Evolutionary conservation across 2,113 vertebrate genomes (phyloP).

Genomic region (Rhynchomys soricoides): DNA sequence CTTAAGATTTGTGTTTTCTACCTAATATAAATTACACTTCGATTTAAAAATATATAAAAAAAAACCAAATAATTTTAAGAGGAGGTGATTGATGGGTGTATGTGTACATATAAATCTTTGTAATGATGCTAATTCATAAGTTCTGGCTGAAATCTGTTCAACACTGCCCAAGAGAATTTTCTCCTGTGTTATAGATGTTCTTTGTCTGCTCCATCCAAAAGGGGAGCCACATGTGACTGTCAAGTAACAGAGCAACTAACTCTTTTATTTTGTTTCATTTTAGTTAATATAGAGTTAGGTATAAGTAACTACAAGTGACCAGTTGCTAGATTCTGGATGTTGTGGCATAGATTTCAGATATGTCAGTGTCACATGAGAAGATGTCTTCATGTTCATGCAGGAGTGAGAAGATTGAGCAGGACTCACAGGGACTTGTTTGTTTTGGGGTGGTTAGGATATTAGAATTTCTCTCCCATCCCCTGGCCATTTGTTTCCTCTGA

Average conservation of each 20-base stretch:
- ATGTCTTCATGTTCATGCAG: not conserved
- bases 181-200: not conserved
- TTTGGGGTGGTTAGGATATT: not conserved
- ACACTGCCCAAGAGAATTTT: conserved; percentile 3
- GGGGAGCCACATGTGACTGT: not conserved
- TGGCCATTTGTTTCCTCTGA: not conserved
- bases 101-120: conserved; percentile 34
- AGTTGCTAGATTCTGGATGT: not conserved
- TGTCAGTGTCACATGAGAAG: not conserved
- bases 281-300: conserved; percentile 13
- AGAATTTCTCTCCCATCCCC: not conserved
- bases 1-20: conserved; percentile 49
- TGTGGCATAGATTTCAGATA: not conserved
- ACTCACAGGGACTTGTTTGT: not conserved
- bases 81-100: conserved; percentile 36
- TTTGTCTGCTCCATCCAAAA: not conserved
- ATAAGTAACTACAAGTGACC: not conserved
- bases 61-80: conserved; percentile 50
- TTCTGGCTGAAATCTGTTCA: conserved; percentile 35
- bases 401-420: not conserved
- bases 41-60: conserved; percentile 56
- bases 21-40: conserved; percentile 10
- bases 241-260: not conserved
- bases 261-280: not conserved
- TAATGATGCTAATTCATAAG: not conserved